A percentile compares a stretch with the other conserved stretches of the same genome.
Evolutionary conservation across 2,888 invertebrate species (phyloP).

Genomic region (Salticus scenicus): DNA sequence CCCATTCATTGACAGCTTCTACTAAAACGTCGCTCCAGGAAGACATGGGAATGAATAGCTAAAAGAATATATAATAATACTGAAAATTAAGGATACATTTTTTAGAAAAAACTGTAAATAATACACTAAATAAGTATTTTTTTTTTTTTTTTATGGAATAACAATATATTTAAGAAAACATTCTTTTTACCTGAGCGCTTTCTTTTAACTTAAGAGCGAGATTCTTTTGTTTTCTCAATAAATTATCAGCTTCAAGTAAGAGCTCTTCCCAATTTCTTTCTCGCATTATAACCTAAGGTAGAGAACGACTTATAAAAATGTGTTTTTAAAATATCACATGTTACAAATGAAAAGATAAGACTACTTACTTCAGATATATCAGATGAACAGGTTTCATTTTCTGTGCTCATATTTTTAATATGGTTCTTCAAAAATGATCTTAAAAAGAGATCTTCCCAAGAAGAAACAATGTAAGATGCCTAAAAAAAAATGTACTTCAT

Average conservation of each 20-base stretch:
- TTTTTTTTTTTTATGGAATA: no score
- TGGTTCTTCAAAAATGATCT: slow-evolving; percentile 14
- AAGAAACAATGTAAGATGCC: slow-evolving; percentile 22
- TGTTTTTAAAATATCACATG: no score
- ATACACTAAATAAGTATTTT: no score
- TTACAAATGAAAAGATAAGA: no score
- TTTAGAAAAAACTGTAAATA: no score
- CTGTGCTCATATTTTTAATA: no score
- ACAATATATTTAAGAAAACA: no score
- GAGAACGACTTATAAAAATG: no score
- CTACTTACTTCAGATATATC: no score
- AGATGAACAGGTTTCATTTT: no score
- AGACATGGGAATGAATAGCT: slow-evolving; percentile 19
- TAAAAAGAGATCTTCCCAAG: slow-evolving; percentile 35
- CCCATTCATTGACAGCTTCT: slow-evolving; percentile 23
- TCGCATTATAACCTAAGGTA: no score
- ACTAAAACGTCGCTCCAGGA: slow-evolving; percentile 27
- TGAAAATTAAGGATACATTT: neutral
- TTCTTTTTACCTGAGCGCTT: neutral
- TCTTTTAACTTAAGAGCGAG: neutral
- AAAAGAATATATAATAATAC: neutral
- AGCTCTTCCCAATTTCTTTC: slow-evolving; percentile 41
- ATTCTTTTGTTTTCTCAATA: neutral
- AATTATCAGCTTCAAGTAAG: neutral
- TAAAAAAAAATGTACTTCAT: neutral